Evolutionary conservation across 2,888 invertebrate species (phyloP).

Genomic region (Elmis aenea): DNA sequence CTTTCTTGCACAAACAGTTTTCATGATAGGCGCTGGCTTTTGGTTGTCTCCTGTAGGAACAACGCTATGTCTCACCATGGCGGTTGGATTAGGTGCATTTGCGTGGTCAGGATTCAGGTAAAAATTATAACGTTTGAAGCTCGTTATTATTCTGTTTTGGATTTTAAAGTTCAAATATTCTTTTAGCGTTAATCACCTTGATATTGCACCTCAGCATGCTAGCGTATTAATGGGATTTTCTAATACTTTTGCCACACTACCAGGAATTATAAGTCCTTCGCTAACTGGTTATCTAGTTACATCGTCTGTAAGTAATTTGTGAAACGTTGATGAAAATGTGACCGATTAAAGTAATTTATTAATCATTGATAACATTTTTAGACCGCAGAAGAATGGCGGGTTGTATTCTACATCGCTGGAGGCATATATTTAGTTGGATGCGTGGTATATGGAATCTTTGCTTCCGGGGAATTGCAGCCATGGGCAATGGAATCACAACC

Average conservation of each 20-base stretch:
- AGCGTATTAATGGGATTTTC: conserved; percentile 88
- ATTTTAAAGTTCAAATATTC: not conserved
- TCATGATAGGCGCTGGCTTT: conserved; percentile 80
- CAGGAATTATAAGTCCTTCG: conserved; percentile 86
- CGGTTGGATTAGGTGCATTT: conserved; percentile 87
- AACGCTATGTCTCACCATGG: conserved; percentile 78
- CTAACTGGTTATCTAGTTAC: conserved; percentile 74
- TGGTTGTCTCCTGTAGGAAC: conserved; percentile 62
- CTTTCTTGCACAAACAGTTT: conserved; percentile 73
- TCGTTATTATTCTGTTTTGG: conserved; percentile 1
- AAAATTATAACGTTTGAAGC: conserved; percentile 20
- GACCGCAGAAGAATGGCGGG: conserved; percentile 64
- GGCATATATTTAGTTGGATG: conserved; percentile 80
- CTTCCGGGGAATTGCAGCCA: conserved; percentile 75
- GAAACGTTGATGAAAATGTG: not conserved
- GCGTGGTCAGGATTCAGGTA: conserved; percentile 91
- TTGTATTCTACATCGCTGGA: conserved; percentile 81
- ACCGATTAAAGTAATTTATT: not conserved
- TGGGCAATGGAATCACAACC: conserved; percentile 61
- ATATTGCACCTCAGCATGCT: conserved; percentile 88
- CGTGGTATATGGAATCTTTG: conserved; percentile 73
- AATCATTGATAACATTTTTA: conserved; percentile 12
- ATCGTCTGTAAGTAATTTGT: conserved; percentile 51
- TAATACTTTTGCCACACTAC: conserved; percentile 85
- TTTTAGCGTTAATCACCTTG: conserved; percentile 74